Evolutionary conservation across 1,140 invertebrate genomes (phyloP).

Genomic region (Lasioglossum baleicum): DNA sequence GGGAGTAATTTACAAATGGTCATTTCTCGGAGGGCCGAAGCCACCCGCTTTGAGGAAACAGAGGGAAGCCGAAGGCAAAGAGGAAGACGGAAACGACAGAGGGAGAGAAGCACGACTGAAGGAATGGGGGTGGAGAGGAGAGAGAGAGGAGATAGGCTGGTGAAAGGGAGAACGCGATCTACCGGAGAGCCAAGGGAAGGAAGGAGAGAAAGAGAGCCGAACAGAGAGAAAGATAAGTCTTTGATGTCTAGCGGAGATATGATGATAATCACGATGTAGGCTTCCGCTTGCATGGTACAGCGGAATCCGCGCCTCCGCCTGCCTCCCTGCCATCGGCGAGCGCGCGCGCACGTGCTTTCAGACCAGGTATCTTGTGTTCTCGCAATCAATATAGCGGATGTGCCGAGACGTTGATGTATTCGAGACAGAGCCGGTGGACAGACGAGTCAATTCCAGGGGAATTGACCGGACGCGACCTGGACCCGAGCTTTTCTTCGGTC

Average conservation of each 20-base stretch:
- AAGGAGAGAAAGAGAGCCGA: slow-evolving; percentile 49
- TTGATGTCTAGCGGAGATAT: slow-evolving; percentile 74
- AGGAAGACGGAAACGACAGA: slow-evolving; percentile 27
- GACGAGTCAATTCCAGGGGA: slow-evolving; percentile 25
- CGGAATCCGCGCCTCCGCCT: slow-evolving; percentile 56
- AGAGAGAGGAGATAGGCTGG: slow-evolving; percentile 25
- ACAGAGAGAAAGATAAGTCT: slow-evolving; percentile 46
- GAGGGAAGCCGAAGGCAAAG: slow-evolving; percentile 9
- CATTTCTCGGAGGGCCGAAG: slow-evolving; percentile 65
- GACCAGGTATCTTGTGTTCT: slow-evolving; percentile 59
- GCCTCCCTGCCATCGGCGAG: slow-evolving; percentile 24
- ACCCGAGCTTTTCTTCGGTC: neutral
- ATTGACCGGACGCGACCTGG: neutral
- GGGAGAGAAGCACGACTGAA: slow-evolving; percentile 17
- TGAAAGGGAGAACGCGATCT: slow-evolving; percentile 34
- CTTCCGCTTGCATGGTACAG: slow-evolving; percentile 62
- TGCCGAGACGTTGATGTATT: slow-evolving; percentile 61
- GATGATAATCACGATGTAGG: slow-evolving; percentile 71
- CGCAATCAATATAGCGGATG: slow-evolving; percentile 65
- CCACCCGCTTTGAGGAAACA: slow-evolving; percentile 39
- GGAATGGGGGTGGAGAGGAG: slow-evolving; percentile 22
- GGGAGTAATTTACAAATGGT: slow-evolving; percentile 71
- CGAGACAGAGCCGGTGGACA: slow-evolving; percentile 45
- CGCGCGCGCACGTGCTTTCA: slow-evolving; percentile 60
- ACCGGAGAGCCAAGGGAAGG: neutral